A percentile compares a stretch with the other conserved stretches of the same genome.
Conservation (phyloP, 2,797 vertebrate genomes). For the Tenualosa ilisha region DNA sequence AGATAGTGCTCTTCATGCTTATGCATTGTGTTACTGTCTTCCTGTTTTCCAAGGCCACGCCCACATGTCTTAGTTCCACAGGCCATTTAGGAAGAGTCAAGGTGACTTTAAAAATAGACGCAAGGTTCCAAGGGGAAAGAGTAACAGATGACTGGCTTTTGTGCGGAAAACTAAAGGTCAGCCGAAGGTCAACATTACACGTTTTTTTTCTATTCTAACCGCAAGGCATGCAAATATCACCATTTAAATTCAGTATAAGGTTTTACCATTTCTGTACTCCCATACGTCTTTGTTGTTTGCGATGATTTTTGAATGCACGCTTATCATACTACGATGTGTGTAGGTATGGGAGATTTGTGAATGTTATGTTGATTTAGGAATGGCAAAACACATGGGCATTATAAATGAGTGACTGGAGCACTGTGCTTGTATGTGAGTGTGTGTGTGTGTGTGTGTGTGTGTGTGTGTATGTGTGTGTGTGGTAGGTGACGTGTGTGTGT, state of each 20-base stretch:
- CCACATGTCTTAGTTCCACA: neutral
- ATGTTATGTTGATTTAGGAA: neutral
- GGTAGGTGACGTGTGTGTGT: neutral
- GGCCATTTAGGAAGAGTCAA: slow-evolving; percentile 10
- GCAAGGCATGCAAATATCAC: slow-evolving; percentile 31
- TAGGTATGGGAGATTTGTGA: neutral
- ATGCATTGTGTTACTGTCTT: neutral
- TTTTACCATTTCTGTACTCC: too few species aligned
- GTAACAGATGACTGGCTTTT: neutral
- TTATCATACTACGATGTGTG: neutral
- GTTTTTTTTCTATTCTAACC: neutral
- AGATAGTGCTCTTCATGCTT: neutral
- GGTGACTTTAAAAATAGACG: neutral
- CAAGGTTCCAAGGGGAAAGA: neutral
- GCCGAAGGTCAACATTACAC: slow-evolving; percentile 30
- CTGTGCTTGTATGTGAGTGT: neutral
- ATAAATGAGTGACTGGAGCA: neutral
- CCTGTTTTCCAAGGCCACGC: neutral
- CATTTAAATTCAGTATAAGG: too few species aligned
- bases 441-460: neutral
- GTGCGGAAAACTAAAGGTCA: slow-evolving; percentile 23
- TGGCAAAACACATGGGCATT: neutral
- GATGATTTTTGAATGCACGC: neutral
- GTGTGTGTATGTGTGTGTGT: too few species aligned
- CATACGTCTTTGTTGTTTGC: neutral